Percentiles rank a stretch among this genome's conserved stretches.
Conservation (phyloP, 2,797 vertebrate genomes). For the Ibycter americanus region DNA sequence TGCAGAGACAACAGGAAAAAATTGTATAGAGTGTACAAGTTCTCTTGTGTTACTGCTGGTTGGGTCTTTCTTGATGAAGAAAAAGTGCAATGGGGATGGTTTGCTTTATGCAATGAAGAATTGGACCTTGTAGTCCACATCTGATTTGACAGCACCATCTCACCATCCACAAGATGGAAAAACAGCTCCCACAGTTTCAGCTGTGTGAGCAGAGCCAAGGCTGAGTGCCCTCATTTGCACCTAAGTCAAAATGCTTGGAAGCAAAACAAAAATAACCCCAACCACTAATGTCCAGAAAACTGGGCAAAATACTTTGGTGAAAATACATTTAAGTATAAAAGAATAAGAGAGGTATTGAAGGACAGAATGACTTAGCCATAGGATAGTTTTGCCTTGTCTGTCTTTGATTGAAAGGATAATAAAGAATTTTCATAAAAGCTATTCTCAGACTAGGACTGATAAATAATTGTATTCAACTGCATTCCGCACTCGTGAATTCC, state of each 20-base stretch:
- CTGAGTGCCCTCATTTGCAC: background rate
- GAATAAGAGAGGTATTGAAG: background rate
- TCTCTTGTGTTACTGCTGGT: background rate
- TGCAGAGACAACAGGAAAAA: background rate
- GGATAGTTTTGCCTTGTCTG: background rate
- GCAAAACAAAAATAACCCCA: background rate
- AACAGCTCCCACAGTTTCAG: background rate
- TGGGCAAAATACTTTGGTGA: background rate
- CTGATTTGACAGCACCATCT: background rate
- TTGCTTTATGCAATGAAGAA: background rate
- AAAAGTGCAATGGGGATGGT: background rate
- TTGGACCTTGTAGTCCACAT: too few species aligned
- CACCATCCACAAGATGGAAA: background rate
- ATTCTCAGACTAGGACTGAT: background rate
- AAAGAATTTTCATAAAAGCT: slow-evolving; percentile 5
- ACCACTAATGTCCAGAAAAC: background rate
- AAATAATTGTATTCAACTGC: slow-evolving; percentile 9
- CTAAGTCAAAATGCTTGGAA: background rate
- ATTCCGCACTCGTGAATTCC: background rate
- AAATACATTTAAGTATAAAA: background rate
- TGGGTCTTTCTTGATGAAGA: background rate
- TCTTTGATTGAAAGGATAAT: slow-evolving; percentile 1
- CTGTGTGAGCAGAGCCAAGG: background rate
- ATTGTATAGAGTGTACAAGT: fast-evolving
- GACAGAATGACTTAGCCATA: background rate